A percentile compares a stretch with the other conserved stretches of the same genome.
Evolutionary conservation across 2,888 invertebrate genomes (phyloP).

Genomic region (Torymus auratus): DNA sequence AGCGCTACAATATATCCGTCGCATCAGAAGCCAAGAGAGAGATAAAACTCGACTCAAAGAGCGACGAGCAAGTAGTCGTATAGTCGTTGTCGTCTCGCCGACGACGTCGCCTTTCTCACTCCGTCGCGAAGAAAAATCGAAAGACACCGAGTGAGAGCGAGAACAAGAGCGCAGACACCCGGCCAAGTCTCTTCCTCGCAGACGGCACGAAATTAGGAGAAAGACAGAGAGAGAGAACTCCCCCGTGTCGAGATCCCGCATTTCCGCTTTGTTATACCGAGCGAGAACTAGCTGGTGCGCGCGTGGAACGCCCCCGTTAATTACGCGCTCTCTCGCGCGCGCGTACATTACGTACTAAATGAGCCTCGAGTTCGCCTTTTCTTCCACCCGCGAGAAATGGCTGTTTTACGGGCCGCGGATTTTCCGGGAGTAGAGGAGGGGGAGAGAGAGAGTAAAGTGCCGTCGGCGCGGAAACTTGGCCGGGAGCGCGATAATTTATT

Average conservation of each 20-base stretch:
- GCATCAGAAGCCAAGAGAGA: background rate
- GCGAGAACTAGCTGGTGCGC: slow-evolving; percentile 43
- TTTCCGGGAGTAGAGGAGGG: slow-evolving; percentile 46
- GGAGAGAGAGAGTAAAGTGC: background rate
- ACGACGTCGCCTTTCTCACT: too few relatives aligned
- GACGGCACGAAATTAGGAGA: too few relatives aligned
- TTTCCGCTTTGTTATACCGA: slow-evolving; percentile 70
- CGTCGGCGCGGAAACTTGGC: slow-evolving; percentile 8
- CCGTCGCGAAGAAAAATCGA: too few relatives aligned
- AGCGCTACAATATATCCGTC: background rate
- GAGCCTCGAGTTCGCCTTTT: slow-evolving; percentile 55
- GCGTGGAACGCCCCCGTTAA: slow-evolving; percentile 71
- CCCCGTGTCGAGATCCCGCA: slow-evolving; percentile 59
- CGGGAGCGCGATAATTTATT: slow-evolving; percentile 44
- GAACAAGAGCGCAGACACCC: too few relatives aligned
- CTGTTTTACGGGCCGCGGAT: slow-evolving; percentile 51
- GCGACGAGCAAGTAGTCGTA: background rate
- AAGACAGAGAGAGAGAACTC: slow-evolving; percentile 11
- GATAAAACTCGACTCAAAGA: background rate
- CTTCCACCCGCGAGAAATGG: slow-evolving; percentile 51
- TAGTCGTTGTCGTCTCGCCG: background rate
- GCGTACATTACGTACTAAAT: slow-evolving; percentile 69
- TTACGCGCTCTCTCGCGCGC: slow-evolving; percentile 64
- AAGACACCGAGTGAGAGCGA: too few relatives aligned
- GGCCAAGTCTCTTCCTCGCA: too few relatives aligned